Evolutionary conservation across 2,113 vertebrate species (phyloP), one percentile per base, ranked within the genome.

Genomic region (Eurystomus gularis): DNA sequence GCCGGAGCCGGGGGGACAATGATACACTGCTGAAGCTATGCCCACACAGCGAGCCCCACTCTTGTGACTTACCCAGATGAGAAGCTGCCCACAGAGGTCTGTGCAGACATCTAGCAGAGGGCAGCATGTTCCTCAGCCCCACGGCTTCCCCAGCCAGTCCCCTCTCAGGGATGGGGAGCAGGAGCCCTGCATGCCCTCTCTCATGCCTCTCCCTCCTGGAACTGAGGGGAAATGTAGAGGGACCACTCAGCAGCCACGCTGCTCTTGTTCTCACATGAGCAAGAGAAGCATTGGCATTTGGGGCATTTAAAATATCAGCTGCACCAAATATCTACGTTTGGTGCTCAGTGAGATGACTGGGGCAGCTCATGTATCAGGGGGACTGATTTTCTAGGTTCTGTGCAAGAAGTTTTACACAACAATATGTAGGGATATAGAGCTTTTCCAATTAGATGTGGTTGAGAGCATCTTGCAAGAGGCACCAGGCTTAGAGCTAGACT

Each of bases 171-270:
- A 17, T 14, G 24, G 18, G 57, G 25, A n/a, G 14, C 35, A 42
- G n/a, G 51, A 1, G 1, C 29, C 82, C 28, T 72, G n/a, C 26
- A 69, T 76, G 52, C 51, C 57, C 62, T 85, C 75, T 65, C 1
- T 0, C 82, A 7, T 82, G 54, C 57, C 17, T 94, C 90, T 73
- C 65, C 26, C 77, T 89, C 84, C 81, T 18, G 31, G 90, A 75
- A 31, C 2, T 0, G 2, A 68, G 52, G 39, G 35, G 55, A 79
- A 94, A 75, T 89, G 94, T 84, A 86, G 64, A 55, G 64, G 28
- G 18, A n/a, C 46, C n/a, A 1, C n/a, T 71, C 9, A 0, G 44
- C 46, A 73, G 24, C 40, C 4, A 0, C 2, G 0, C 5, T 10
- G 21, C 1, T 44, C 11, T 29, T 49, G 82, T 64, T 25, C 52